Conservation (phyloP, 2,113 vertebrate species). For the Halcyon senegalensis region DNA sequence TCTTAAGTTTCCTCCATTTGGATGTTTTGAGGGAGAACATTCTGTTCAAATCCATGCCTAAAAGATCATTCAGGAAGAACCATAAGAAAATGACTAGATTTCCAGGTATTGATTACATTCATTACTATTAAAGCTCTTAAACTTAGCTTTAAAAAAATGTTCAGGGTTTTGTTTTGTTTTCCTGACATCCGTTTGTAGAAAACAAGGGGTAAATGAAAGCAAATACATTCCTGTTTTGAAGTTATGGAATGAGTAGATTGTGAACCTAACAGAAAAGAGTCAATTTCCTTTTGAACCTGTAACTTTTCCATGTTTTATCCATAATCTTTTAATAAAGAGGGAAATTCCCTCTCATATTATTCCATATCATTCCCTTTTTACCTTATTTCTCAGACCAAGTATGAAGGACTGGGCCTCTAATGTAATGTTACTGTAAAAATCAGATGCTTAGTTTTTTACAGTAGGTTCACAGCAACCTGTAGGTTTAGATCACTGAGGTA, state of each 20-base stretch:
- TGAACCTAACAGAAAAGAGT: too few relatives aligned
- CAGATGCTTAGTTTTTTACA: neutral
- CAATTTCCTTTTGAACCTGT: neutral
- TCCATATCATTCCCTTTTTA: neutral
- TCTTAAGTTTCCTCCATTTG: neutral
- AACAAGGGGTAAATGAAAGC: neutral
- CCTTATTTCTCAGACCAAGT: neutral
- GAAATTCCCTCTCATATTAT: neutral
- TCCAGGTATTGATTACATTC: neutral
- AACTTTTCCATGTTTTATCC: neutral
- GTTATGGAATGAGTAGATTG: neutral
- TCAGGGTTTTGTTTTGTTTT: neutral
- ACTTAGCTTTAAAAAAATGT: neutral
- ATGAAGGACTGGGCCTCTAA: neutral
- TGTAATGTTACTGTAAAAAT: neutral
- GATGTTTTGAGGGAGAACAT: neutral
- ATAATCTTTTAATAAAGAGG: neutral
- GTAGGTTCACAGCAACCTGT: neutral
- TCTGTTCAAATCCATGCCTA: neutral
- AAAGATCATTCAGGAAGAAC: neutral
- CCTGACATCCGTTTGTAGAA: neutral
- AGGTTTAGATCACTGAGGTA: neutral
- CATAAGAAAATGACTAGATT: neutral
- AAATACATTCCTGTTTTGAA: neutral
- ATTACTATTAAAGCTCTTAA: neutral